Percentiles rank a stretch among this genome's conserved stretches.
phyloP scores from a whole-genome alignment of 2,888 invertebrate genomes.

The Chorisops tibialis region DNA sequence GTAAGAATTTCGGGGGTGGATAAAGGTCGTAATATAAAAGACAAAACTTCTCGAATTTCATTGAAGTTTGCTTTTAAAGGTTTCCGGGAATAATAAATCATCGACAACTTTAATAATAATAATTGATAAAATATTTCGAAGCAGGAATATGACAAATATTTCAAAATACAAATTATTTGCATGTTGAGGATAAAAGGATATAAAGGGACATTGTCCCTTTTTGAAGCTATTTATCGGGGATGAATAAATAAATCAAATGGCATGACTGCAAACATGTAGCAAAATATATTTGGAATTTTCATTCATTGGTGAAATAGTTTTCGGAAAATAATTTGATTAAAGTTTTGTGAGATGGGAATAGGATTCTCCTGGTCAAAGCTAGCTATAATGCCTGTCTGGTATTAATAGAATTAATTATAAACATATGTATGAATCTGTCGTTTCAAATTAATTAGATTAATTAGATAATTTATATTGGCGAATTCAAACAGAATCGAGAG shows the following conservation, averaged over 20 bases:
- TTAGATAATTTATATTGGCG: too few relatives aligned
- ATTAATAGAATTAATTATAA: too few relatives aligned
- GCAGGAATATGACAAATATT: slow-evolving; percentile 26
- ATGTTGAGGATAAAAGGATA: slow-evolving; percentile 15
- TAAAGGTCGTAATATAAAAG: not conserved
- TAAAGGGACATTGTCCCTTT: slow-evolving; percentile 24
- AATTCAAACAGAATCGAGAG: too few relatives aligned
- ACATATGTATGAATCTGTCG: too few relatives aligned
- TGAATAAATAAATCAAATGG: not conserved
- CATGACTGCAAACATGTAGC: not conserved
- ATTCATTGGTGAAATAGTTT: not conserved
- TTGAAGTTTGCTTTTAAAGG: slow-evolving; percentile 3
- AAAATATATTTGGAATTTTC: not conserved
- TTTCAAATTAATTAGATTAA: too few relatives aligned
- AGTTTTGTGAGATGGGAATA: too few relatives aligned
- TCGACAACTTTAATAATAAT: slow-evolving; percentile 29
- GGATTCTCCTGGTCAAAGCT: too few relatives aligned
- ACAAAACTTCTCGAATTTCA: not conserved
- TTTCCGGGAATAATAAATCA: slow-evolving; percentile 25
- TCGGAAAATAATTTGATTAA: too few relatives aligned
- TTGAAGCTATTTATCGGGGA: not conserved
- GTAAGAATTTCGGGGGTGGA: not conserved
- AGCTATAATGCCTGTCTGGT: too few relatives aligned
- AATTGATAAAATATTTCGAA: slow-evolving; percentile 29
- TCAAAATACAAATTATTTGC: slow-evolving; percentile 29